Evolutionary conservation across 2,888 invertebrate genomes (phyloP).

Genomic region (Apodemia hepburni): DNA sequence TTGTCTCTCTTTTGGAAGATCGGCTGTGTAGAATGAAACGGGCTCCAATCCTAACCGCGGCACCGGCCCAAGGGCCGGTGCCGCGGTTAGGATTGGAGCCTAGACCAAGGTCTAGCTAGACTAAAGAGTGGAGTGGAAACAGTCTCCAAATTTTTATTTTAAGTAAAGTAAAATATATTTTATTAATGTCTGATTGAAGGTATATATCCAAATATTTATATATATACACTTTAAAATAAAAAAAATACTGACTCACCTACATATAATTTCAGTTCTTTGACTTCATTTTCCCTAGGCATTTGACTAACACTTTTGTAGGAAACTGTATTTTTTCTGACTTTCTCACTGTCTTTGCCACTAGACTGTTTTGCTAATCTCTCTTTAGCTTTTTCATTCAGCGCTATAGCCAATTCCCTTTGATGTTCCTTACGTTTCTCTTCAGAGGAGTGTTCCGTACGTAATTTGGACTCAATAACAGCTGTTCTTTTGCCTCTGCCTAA

Average conservation of each 20-base stretch:
- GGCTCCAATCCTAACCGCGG: too few species aligned
- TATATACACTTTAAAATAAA: background rate
- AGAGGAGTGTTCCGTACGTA: conserved; percentile 95
- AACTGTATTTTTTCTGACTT: conserved; percentile 95
- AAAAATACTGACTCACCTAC: conserved; percentile 84
- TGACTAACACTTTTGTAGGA: conserved; percentile 96
- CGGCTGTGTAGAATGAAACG: too few species aligned
- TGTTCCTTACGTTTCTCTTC: conserved; percentile 98
- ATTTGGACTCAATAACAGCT: conserved; percentile 95
- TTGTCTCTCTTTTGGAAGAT: too few species aligned
- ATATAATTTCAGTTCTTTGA: conserved; percentile 95
- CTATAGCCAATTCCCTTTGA: conserved; percentile 95
- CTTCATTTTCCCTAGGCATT: conserved; percentile 96
- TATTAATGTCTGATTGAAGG: background rate
- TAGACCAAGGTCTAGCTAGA: too few species aligned
- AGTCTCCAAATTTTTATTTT: too few species aligned
- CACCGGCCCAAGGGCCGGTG: too few species aligned
- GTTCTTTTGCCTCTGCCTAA: conserved; percentile 88
- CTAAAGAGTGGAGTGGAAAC: too few species aligned
- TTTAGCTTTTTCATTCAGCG: conserved; percentile 95
- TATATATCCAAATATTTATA: background rate
- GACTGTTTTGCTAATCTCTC: conserved; percentile 94
- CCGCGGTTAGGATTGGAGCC: too few species aligned
- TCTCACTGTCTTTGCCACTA: conserved; percentile 91
- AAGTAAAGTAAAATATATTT: background rate